These are phyloP conservation scores for Leptinotarsa peninsularis DNA, from an alignment of 2,888 invertebrate species.

Conservation along the genomic window DNA sequence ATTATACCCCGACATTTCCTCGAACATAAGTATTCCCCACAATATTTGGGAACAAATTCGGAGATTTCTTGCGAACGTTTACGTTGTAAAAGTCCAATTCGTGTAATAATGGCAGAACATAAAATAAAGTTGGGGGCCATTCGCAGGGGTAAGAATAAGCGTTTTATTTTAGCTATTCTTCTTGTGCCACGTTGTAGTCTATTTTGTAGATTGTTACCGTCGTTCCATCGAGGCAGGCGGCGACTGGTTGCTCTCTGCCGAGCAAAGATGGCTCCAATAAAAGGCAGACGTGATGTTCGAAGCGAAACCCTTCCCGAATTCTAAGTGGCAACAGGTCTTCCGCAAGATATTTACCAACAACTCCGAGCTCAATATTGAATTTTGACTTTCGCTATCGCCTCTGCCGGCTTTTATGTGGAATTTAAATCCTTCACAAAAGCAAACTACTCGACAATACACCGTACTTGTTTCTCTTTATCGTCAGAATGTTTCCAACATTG, in stretches of 20 bases:
- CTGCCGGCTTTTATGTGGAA: constrained; percentile 41
- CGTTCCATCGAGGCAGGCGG: constrained; percentile 28
- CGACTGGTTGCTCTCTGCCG: constrained; percentile 60
- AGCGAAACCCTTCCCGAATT: constrained; percentile 61
- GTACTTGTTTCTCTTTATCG: constrained; percentile 34
- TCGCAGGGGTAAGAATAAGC: constrained; percentile 50
- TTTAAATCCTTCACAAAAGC: constrained; percentile 42
- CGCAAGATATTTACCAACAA: constrained; percentile 58
- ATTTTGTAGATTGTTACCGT: constrained; percentile 57
- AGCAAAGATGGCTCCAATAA: constrained; percentile 64
- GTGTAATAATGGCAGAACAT: constrained; percentile 54
- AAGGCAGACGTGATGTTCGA: constrained; percentile 62
- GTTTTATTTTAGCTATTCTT: constrained; percentile 56
- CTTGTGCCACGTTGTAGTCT: constrained; percentile 58
- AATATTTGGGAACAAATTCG: constrained; percentile 44
- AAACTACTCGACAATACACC: constrained; percentile 34
- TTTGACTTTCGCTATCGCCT: constrained; percentile 54
- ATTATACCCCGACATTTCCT: constrained; percentile 7
- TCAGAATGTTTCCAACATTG: constrained; percentile 26
- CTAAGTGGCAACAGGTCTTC: constrained; percentile 64
- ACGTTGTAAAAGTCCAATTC: constrained; percentile 53
- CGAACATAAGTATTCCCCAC: constrained; percentile 42
- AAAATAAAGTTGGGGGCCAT: constrained; percentile 51
- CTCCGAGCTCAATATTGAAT: constrained; percentile 59
- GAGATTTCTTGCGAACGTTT: constrained; percentile 47